Conservation (phyloP, 92 coral and sea anemone species). For the Blastomussa wellsi region DNA sequence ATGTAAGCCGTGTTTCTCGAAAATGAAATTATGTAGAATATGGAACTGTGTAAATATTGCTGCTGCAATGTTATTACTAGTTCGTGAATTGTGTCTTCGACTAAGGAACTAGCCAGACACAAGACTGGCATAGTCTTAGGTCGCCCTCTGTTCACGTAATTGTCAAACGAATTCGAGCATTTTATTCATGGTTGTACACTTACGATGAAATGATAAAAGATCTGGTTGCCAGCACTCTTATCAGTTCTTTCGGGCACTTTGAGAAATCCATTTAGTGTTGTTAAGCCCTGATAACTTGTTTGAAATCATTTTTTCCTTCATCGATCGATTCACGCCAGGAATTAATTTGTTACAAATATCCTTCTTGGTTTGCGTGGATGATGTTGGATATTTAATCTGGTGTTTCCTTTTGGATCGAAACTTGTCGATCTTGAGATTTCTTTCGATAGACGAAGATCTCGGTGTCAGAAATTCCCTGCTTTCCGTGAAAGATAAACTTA, state of each 20-base stretch:
- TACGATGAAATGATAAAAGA: constrained; percentile 10
- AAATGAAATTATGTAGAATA: constrained; percentile 47
- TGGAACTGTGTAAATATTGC: constrained; percentile 66
- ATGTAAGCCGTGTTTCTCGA: constrained; percentile 38
- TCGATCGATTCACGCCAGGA: constrained; percentile 30
- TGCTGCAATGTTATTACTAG: constrained; percentile 2
- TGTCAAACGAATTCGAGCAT: constrained; percentile 41
- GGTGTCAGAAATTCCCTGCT: neutral
- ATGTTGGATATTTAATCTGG: constrained; percentile 28
- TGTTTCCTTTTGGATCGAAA: constrained; percentile 32
- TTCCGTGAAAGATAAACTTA: neutral
- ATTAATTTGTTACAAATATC: constrained; percentile 32
- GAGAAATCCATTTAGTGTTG: constrained; percentile 26
- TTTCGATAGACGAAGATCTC: neutral
- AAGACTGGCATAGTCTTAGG: neutral
- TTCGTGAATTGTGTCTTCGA: neutral
- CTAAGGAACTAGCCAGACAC: neutral
- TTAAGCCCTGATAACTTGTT: constrained; percentile 18
- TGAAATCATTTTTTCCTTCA: constrained; percentile 16
- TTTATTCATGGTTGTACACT: constrained; percentile 35
- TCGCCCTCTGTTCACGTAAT: constrained; percentile 25
- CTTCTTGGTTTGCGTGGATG: constrained; percentile 8
- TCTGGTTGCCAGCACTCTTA: constrained; percentile 2
- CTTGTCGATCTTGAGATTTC: neutral
- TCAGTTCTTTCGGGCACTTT: constrained; percentile 8